phyloP scores from a whole-genome alignment of 1,140 invertebrate genomes.

The Cyclina sinensis region DNA sequence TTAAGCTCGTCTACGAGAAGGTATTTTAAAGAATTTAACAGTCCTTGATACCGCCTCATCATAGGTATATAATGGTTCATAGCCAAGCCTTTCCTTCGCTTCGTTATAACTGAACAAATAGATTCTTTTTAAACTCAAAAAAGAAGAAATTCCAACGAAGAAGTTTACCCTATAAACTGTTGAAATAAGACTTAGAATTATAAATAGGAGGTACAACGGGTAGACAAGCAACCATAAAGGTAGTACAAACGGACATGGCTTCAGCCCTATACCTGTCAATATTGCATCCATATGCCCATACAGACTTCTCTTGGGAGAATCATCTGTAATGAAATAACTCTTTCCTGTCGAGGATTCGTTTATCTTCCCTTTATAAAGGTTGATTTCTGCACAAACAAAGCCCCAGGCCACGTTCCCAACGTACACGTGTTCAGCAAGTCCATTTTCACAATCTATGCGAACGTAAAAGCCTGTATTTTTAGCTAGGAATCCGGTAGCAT shows the following conservation, averaged over 20 bases:
- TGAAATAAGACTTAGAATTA: conserved; percentile 81
- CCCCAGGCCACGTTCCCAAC: conserved; percentile 90
- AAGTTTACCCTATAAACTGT: conserved; percentile 71
- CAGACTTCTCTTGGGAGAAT: conserved; percentile 89
- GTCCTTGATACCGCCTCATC: conserved; percentile 85
- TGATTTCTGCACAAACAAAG: conserved; percentile 89
- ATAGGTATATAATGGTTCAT: conserved; percentile 88
- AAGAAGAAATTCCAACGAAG: conserved; percentile 51
- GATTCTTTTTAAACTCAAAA: conserved; percentile 88
- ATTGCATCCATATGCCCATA: conserved; percentile 89
- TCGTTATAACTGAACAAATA: conserved; percentile 89
- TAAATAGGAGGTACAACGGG: conserved; percentile 87
- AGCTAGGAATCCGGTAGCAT: conserved; percentile 87
- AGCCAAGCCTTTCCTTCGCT: conserved; percentile 89
- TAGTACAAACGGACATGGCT: conserved; percentile 81
- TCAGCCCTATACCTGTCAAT: conserved; percentile 82
- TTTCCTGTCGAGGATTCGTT: conserved; percentile 86
- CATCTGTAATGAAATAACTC: conserved; percentile 90
- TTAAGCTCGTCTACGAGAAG: neutral
- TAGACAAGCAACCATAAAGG: conserved; percentile 87
- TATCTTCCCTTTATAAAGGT: conserved; percentile 86
- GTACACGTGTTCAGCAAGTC: conserved; percentile 89
- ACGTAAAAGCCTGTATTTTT: conserved; percentile 87
- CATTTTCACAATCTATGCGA: conserved; percentile 80
- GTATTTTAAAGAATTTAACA: conserved; percentile 13